phyloP scores from a whole-genome alignment of 2,797 vertebrate species.

The Myiotriccus ornatus region DNA sequence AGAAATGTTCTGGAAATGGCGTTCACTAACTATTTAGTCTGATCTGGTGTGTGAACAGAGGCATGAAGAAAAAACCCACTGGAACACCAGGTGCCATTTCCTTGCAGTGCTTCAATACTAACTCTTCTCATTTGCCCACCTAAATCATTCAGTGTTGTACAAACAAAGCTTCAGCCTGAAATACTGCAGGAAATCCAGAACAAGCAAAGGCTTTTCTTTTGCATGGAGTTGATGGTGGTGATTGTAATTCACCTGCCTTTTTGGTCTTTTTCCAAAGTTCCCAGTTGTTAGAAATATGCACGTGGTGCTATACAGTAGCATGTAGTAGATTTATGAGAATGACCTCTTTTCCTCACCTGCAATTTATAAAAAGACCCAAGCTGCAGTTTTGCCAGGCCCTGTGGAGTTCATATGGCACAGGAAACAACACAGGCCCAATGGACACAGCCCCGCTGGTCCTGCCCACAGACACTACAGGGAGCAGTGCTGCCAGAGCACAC shows the following conservation, averaged over 20 bases:
- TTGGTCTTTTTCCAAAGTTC: background rate
- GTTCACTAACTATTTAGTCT: background rate
- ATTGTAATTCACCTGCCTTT: background rate
- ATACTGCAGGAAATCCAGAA: background rate
- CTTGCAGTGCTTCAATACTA: background rate
- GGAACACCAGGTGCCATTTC: background rate
- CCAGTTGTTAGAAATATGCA: background rate
- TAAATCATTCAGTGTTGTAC: background rate
- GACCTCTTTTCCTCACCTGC: background rate
- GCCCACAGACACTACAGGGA: accelerated
- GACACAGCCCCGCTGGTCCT: background rate
- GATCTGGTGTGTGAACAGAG: background rate
- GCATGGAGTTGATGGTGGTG: background rate
- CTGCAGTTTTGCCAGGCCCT: background rate
- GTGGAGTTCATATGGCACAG: accelerated
- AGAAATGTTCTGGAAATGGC: background rate
- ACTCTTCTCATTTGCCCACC: background rate
- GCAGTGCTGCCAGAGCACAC: background rate
- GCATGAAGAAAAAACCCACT: background rate
- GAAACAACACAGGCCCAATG: too few relatives aligned
- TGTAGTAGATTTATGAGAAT: background rate
- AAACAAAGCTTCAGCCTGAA: background rate
- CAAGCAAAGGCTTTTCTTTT: background rate
- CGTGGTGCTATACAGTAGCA: accelerated
- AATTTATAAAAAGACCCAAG: background rate